phyloP scores from a whole-genome alignment of 2,888 invertebrate species.

The Parapristionchus giblindavisi region DNA sequence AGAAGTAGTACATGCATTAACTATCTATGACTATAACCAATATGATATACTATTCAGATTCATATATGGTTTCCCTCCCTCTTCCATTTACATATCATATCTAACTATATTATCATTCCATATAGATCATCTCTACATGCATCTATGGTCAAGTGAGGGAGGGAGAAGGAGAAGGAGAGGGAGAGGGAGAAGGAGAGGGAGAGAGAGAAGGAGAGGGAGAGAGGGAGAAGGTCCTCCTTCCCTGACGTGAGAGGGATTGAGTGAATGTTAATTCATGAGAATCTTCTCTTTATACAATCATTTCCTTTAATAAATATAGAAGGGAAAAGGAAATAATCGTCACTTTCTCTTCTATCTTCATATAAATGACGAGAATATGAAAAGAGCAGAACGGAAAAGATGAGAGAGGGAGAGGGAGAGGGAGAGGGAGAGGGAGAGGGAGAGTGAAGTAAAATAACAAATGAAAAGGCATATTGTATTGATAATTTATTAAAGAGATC shows the following conservation, averaged over 20 bases:
- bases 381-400: background rate
- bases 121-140: no score
- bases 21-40: no score
- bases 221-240: no score
- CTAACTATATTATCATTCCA: no score
- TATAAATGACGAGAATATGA: no score
- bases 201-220: background rate
- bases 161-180: conserved; percentile 1
- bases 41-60: no score
- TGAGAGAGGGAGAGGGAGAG: background rate
- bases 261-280: background rate
- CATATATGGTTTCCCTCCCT: no score
- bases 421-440: background rate
- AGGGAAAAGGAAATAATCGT: background rate
- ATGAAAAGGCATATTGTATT: background rate
- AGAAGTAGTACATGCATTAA: no score
- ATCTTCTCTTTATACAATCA: no score
- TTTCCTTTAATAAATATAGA: background rate
- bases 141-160: background rate
- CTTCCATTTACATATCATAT: no score
- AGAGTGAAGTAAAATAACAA: background rate
- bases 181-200: background rate
- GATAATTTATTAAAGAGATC: background rate
- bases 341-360: no score
- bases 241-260: background rate